These are phyloP conservation scores for Perognathus longimembris DNA, from an alignment of 2,113 vertebrate species.

Conservation along the genomic window DNA sequence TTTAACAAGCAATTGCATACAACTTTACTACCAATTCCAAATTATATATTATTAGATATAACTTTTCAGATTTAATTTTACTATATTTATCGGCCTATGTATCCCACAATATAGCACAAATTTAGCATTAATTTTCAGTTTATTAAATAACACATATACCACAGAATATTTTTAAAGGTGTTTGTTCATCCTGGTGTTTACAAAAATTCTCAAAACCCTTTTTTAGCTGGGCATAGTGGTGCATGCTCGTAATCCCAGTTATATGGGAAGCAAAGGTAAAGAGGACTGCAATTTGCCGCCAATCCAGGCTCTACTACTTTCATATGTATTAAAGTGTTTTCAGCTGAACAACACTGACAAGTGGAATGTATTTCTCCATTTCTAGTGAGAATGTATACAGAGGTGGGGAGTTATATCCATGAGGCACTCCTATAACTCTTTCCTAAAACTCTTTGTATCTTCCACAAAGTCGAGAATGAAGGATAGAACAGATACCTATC, in stretches of 20 bases:
- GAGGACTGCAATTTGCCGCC: too few species aligned
- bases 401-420: neutral
- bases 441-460: too few species aligned
- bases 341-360: neutral
- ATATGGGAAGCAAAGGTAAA: too few species aligned
- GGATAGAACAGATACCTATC: too few species aligned
- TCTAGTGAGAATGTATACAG: neutral
- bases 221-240: neutral
- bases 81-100: neutral
- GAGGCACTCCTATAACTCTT: too few species aligned
- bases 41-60: neutral
- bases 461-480: too few species aligned
- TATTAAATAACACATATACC: neutral
- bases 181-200: neutral
- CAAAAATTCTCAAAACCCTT: slow-evolving; percentile 35
- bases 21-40: slow-evolving; percentile 2
- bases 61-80: neutral
- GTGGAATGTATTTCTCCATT: neutral
- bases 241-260: too few species aligned
- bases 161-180: slow-evolving; percentile 32
- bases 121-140: slow-evolving; percentile 30
- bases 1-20: slow-evolving; percentile 74
- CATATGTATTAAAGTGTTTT: neutral
- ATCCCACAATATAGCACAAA: slow-evolving; percentile 1
- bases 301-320: neutral